Evolutionary conservation across 2,888 invertebrate species (phyloP), one percentile per base, ranked within the genome.

Genomic region (Drosophila mayaguana): DNA sequence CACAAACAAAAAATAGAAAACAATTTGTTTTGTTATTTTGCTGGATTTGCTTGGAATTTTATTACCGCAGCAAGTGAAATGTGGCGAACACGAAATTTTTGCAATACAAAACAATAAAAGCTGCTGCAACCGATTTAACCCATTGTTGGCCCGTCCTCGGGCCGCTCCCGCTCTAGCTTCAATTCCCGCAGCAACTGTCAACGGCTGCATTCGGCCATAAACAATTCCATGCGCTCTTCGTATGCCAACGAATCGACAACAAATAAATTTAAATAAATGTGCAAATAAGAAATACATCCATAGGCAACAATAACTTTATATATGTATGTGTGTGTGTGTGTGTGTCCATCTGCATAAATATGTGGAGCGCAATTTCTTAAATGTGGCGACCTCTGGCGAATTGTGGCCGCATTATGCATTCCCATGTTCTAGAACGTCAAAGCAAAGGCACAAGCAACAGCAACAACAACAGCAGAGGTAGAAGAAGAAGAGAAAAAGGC

Each of bases 331-430:
- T n/a, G 11, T 45, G 18, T 60, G 46, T 43, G 2, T 53, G n/a
- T 18, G 11, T 25, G 36, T 4, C 8, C 6, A 22, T 4, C 5
- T 8, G 36, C 36, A 46, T 28, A 45, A 16, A 16, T 60, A 16
- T 56, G 38, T 62, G 54, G 38, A 71, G 55, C 53, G 63, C 36
- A 64, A 63, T 63, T 62, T 67, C 78, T 83, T 67, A 63, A 56
- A 60, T 63, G 51, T 61, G 57, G 42, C 61, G 72, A 36, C 74
- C 61, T 56, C 64, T 66, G 51, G 63, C 63, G 82, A 60, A 63
- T 63, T 54, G 55, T 59, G 28, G 51, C 34, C 59, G 59, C 72
- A 84, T 89, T 84, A 84, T 89, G 81, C 89, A 84, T 75, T 60
- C 70, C 64, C 89, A 84, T 87, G 89, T 53, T 66, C 57, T 67